Conservation (phyloP, 1,140 invertebrate species). For the Megathymus violae region DNA sequence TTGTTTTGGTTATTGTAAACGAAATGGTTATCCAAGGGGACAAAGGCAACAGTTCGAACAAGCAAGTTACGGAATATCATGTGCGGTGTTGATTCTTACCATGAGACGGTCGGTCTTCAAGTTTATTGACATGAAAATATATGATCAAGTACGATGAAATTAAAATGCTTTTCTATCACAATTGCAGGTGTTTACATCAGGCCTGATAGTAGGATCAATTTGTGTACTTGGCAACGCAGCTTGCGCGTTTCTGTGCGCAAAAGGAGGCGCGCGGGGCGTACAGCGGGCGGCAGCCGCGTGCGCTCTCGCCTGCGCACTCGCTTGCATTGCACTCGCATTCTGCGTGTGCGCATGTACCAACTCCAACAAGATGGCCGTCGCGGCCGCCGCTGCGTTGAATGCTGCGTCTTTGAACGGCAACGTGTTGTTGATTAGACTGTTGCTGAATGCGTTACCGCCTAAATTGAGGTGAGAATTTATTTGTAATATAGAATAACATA, state of each 20-base stretch:
- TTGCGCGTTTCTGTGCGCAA: conserved; percentile 56
- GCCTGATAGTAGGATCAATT: conserved; percentile 67
- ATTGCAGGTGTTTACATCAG: conserved; percentile 69
- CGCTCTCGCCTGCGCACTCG: conserved; percentile 57
- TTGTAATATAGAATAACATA: no score
- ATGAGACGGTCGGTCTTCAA: no score
- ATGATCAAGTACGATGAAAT: no score
- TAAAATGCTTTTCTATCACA: no score
- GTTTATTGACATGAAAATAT: no score
- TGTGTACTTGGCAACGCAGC: conserved; percentile 68
- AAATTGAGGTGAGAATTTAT: conserved; percentile 60
- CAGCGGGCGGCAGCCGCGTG: conserved; percentile 56
- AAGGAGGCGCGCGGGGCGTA: conserved; percentile 58
- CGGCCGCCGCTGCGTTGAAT: conserved; percentile 64
- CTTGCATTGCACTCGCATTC: conserved; percentile 54
- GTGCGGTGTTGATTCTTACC: no score
- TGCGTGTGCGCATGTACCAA: conserved; percentile 58
- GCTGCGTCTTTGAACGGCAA: conserved; percentile 73
- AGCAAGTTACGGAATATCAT: no score
- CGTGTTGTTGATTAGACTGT: conserved; percentile 63
- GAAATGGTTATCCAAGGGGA: no score
- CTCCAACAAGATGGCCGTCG: conserved; percentile 53
- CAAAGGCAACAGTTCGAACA: no score
- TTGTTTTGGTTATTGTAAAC: no score
- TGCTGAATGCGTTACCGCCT: conserved; percentile 68